Conservation (phyloP, 2,888 invertebrate genomes). For the Drosophila diplacantha region DNA sequence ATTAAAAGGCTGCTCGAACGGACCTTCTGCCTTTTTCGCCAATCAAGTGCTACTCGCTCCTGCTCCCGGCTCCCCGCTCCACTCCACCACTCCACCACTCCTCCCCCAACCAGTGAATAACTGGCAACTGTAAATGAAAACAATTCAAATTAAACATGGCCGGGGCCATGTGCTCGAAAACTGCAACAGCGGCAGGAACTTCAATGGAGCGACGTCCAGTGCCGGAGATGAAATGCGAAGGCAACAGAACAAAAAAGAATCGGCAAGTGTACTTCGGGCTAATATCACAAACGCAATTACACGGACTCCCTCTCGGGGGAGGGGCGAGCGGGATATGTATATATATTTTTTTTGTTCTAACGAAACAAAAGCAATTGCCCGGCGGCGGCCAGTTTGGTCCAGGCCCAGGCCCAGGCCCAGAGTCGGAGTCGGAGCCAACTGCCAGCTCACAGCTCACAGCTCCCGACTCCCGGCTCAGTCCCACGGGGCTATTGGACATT, state of each 20-base stretch:
- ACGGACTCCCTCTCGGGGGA: conserved; percentile 46
- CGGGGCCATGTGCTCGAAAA: conserved; percentile 60
- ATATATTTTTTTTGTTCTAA: conserved; percentile 51
- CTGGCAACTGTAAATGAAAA: conserved; percentile 73
- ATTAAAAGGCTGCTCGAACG: conserved; percentile 25
- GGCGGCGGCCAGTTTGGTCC: conserved; percentile 31
- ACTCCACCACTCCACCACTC: background rate
- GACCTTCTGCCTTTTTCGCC: conserved; percentile 44
- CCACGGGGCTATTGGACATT: conserved; percentile 57
- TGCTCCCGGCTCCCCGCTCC: background rate
- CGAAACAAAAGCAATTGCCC: conserved; percentile 65
- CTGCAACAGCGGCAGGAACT: conserved; percentile 58
- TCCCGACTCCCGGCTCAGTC: conserved; percentile 10
- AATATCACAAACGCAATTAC: conserved; percentile 72
- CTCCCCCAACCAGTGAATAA: conserved; percentile 53
- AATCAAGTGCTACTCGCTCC: conserved; percentile 58
- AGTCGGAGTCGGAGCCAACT: background rate
- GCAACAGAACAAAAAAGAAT: conserved; percentile 30
- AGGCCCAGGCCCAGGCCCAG: conserved; percentile 12
- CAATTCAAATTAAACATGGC: conserved; percentile 71
- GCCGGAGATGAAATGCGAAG: conserved; percentile 29
- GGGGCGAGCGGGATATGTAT: conserved; percentile 32
- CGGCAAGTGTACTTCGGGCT: conserved; percentile 66
- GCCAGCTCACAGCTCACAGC: conserved; percentile 2
- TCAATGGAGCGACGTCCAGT: conserved; percentile 47